Conservation (phyloP, 2,888 invertebrate genomes). For the Phalangium opilio region DNA sequence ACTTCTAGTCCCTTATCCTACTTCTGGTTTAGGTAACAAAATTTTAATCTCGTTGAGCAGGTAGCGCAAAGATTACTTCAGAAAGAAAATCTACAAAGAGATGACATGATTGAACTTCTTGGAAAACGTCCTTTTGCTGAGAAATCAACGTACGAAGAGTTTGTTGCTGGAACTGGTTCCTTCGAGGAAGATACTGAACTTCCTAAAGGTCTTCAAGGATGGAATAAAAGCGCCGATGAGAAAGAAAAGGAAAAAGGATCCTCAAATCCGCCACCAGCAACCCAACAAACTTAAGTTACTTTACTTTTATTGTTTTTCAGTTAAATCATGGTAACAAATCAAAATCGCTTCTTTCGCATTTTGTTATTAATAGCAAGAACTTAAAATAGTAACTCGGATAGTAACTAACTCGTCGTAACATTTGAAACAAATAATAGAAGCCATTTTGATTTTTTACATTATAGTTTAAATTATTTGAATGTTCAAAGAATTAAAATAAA, state of each 20-base stretch:
- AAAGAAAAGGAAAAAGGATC: conserved; percentile 25
- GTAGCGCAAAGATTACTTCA: conserved; percentile 76
- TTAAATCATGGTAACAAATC: too few relatives aligned
- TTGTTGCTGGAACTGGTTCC: conserved; percentile 95
- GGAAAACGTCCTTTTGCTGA: conserved; percentile 92
- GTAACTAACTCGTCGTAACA: too few relatives aligned
- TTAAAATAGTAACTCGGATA: too few relatives aligned
- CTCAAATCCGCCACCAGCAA: background rate
- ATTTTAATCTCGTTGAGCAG: conserved; percentile 36
- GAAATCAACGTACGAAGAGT: conserved; percentile 98
- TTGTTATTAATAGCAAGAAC: too few relatives aligned
- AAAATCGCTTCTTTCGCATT: too few relatives aligned
- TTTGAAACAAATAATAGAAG: too few relatives aligned
- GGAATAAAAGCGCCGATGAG: conserved; percentile 47
- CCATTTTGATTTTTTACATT: too few relatives aligned
- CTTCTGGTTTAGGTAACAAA: too few relatives aligned
- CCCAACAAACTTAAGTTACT: background rate
- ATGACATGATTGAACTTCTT: conserved; percentile 93
- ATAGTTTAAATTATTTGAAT: too few relatives aligned
- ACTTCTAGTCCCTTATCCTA: too few relatives aligned
- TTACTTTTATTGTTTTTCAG: too few relatives aligned
- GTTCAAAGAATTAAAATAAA: too few relatives aligned
- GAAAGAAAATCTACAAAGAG: conserved; percentile 84
- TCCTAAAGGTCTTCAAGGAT: conserved; percentile 86
- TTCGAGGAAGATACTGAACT: conserved; percentile 89